Conservation (phyloP, 2,888 invertebrate genomes). For the Cepaea hortensis region DNA sequence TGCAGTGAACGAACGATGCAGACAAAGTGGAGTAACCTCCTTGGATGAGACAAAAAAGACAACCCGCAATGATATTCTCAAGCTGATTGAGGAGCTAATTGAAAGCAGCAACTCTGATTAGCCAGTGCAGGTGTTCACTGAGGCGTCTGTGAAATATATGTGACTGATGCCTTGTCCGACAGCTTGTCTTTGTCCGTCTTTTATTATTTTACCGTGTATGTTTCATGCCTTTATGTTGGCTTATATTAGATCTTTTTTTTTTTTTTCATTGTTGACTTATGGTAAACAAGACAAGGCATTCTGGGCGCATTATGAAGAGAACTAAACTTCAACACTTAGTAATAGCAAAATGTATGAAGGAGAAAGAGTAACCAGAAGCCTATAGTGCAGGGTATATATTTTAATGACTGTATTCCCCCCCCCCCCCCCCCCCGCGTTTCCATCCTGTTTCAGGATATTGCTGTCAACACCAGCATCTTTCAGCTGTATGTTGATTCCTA, state of each 20-base stretch:
- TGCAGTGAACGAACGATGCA: slow-evolving; percentile 57
- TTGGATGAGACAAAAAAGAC: not conserved
- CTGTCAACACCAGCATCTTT: too few species aligned
- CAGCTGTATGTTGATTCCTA: too few species aligned
- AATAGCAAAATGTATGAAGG: too few species aligned
- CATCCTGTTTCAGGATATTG: too few species aligned
- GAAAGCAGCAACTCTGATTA: slow-evolving; percentile 47
- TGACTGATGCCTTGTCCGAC: not conserved
- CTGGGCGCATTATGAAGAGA: too few species aligned
- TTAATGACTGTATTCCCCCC: too few species aligned
- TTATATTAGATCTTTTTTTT: not conserved
- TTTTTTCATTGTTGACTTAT: not conserved
- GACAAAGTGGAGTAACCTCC: not conserved
- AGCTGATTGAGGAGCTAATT: slow-evolving; percentile 47
- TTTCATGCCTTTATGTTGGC: not conserved
- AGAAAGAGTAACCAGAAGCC: too few species aligned
- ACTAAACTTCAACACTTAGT: too few species aligned
- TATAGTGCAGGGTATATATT: too few species aligned
- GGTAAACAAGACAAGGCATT: too few species aligned
- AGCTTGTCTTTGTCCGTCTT: not conserved
- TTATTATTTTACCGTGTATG: not conserved
- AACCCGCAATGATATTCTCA: slow-evolving; percentile 39
- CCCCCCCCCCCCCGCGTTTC: too few species aligned
- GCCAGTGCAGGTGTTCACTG: not conserved
- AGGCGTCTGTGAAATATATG: slow-evolving; percentile 12